Evolutionary conservation across 2,113 vertebrate species (phyloP), one percentile per base, ranked within the genome.

Genomic region (Sisor rabdophorus): DNA sequence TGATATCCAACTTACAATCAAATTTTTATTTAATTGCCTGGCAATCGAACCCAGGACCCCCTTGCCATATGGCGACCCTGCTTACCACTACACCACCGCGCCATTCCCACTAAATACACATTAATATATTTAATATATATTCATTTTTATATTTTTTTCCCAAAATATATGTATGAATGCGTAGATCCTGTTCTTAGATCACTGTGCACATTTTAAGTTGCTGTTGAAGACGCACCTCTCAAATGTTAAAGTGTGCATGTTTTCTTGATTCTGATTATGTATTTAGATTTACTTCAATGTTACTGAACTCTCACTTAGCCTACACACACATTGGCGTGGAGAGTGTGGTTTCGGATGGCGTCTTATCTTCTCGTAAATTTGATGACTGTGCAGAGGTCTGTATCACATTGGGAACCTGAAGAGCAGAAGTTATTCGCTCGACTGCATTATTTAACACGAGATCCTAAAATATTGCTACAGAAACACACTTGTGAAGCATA

Each of bases 401-500:
- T 54, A 74, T 81, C 79, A 81, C 76, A 80, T 79, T 55, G 76
- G 77, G 74, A 80, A 81, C 67, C 24, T 13, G 59, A 24, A 53
- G 71, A 70, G 44, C 44, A 36, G 72, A 77, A 78, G 71, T 78
- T 71, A 63, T 74, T 80, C 81, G 78, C 75, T 69, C 32, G 24
- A 76, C 65, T 64, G 69, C 30, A 77, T 73, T 64, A 77, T 76
- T 80, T 85, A 83, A 71, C 84, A 73, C 36, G 40, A 78, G 78
- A 69, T 76, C 64, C 60, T 61, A 76, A 80, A 80, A 80, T 75
- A 63, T 52, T 52, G 24, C 52, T 30, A 30, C 65, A 69, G 48
- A 69, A 24, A 69, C 65, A 52, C 55, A 67, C 53, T 77, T 20
- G 52, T 71, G 22, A 53, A 28, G n/a, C 65, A 28, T 69, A 69